These are phyloP conservation scores for Nipponacmea schrenckii DNA, from an alignment of 2,888 invertebrate species.

Conservation along the genomic window DNA sequence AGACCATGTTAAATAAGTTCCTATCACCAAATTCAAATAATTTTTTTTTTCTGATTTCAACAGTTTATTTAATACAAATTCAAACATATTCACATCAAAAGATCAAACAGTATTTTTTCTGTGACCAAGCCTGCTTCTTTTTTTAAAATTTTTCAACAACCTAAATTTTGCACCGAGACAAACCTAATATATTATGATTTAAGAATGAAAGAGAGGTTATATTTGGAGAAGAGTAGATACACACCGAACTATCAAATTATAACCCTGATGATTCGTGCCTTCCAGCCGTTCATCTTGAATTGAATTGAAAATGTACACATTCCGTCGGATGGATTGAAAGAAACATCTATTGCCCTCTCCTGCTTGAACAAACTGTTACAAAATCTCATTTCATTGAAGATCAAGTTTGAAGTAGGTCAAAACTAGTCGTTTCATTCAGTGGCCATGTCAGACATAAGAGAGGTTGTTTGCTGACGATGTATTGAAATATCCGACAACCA, in stretches of 20 bases:
- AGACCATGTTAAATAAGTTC: too few relatives aligned
- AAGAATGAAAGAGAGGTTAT: too few relatives aligned
- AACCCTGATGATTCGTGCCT: constrained; percentile 17
- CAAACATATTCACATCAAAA: too few relatives aligned
- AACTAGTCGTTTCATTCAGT: constrained; percentile 16
- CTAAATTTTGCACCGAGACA: too few relatives aligned
- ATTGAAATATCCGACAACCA: constrained; percentile 13
- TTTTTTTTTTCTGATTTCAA: too few relatives aligned
- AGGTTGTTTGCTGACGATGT: constrained; percentile 17
- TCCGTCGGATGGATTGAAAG: constrained; percentile 16
- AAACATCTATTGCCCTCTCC: constrained; percentile 12
- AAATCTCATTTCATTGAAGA: constrained; percentile 11
- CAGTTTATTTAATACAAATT: too few relatives aligned
- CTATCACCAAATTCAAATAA: too few relatives aligned
- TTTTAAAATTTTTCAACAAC: too few relatives aligned
- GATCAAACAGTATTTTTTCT: too few relatives aligned
- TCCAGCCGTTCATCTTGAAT: constrained; percentile 8
- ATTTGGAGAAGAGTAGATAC: constrained; percentile 2
- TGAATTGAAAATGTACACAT: constrained; percentile 22
- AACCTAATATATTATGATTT: too few relatives aligned
- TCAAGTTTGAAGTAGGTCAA: constrained; percentile 15
- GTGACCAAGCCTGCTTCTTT: too few relatives aligned
- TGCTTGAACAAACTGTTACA: constrained; percentile 25
- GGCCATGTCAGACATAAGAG: constrained; percentile 18
- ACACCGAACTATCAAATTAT: constrained; percentile 13